A percentile compares a stretch with the other conserved stretches of the same genome.
Conservation (phyloP, 2,113 vertebrate genomes). For the Prietella phreatophila region DNA sequence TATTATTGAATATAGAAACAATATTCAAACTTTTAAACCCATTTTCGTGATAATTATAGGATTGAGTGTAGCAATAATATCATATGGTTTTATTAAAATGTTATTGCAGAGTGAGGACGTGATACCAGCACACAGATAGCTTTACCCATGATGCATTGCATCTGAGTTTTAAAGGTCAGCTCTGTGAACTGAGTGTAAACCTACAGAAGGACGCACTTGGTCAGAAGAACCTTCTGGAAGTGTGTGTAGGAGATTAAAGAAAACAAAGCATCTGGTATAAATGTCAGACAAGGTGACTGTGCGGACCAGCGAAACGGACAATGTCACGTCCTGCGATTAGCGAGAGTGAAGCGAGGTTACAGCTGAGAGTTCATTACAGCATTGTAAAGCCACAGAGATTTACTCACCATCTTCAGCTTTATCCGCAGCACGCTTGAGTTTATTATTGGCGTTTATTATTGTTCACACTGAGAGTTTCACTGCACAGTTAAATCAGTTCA, state of each 20-base stretch:
- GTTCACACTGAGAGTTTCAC: background rate
- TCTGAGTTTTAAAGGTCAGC: slow-evolving; percentile 25
- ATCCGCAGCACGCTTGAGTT: background rate
- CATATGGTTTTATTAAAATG: background rate
- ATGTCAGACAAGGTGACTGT: slow-evolving; percentile 10
- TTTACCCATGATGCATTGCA: slow-evolving; percentile 2
- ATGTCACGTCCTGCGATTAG: slow-evolving; percentile 6
- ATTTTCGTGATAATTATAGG: background rate
- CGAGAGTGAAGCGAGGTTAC: background rate
- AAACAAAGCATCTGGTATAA: background rate
- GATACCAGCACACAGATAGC: background rate
- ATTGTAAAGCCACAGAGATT: background rate
- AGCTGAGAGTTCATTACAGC: background rate
- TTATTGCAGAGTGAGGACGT: background rate
- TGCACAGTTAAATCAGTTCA: background rate
- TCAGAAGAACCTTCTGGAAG: slow-evolving; percentile 2
- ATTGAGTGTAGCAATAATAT: background rate
- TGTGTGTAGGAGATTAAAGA: slow-evolving; percentile 12
- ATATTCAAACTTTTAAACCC: background rate
- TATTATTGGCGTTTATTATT: background rate
- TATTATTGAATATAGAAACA: background rate
- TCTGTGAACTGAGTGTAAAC: slow-evolving; percentile 2
- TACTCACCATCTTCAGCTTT: background rate
- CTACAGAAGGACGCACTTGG: background rate
- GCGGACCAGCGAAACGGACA: background rate